Evolutionary conservation across 2,888 invertebrate genomes (phyloP).

Genomic region (Sphecodes monilicornis): DNA sequence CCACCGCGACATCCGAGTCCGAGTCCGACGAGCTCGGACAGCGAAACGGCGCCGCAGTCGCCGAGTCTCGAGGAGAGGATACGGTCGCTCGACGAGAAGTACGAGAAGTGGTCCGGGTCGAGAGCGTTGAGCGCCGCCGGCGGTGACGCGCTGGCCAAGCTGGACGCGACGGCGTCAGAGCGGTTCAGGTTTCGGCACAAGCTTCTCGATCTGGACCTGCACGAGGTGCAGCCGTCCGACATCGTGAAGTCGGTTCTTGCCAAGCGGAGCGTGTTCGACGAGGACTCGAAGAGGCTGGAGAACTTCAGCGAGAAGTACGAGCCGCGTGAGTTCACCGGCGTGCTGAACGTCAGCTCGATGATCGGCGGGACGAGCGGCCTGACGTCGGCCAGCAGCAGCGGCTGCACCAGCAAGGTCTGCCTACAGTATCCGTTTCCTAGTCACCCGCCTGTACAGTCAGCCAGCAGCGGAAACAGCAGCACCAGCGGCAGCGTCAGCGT

Average conservation of each 20-base stretch:
- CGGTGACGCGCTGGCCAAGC: slow-evolving; percentile 85
- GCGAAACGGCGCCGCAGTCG: slow-evolving; percentile 88
- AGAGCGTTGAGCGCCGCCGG: slow-evolving; percentile 87
- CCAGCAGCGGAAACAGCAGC: slow-evolving; percentile 50
- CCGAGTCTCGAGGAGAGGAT: slow-evolving; percentile 95
- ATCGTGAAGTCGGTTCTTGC: slow-evolving; percentile 96
- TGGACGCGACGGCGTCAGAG: slow-evolving; percentile 85
- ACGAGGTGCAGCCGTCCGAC: slow-evolving; percentile 95
- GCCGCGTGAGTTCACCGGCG: slow-evolving; percentile 86
- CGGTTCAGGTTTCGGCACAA: slow-evolving; percentile 89
- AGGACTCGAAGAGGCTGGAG: slow-evolving; percentile 96
- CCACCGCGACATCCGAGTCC: slow-evolving; percentile 90
- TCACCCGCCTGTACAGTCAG: slow-evolving; percentile 87
- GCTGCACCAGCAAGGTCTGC: slow-evolving; percentile 85
- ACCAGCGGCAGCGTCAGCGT: neutral
- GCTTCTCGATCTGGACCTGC: slow-evolving; percentile 91
- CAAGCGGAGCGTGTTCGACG: slow-evolving; percentile 97
- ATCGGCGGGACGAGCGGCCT: slow-evolving; percentile 70
- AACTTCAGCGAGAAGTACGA: slow-evolving; percentile 94
- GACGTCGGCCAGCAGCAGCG: slow-evolving; percentile 71
- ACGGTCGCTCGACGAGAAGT: slow-evolving; percentile 96
- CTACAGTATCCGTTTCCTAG: slow-evolving; percentile 92
- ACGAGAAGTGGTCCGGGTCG: slow-evolving; percentile 94
- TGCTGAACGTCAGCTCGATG: slow-evolving; percentile 77
- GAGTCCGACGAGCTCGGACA: slow-evolving; percentile 91